Evolutionary conservation across 2,888 invertebrate genomes (phyloP), one percentile per base, ranked within the genome.

Genomic region (Dynastes maya): DNA sequence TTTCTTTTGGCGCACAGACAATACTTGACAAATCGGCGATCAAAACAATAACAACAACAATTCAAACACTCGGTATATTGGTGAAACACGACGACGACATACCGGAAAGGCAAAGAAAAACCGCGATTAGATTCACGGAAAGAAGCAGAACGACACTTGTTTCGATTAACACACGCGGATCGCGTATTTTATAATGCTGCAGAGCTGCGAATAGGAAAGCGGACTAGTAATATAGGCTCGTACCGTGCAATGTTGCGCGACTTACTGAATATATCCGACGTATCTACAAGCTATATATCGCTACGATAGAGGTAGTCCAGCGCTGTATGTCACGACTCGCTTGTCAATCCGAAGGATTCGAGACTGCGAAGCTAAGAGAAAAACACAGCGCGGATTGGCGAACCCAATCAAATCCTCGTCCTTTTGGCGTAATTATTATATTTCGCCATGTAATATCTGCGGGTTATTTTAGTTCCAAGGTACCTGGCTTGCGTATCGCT

Each of bases 211-310:
- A 27, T 32, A 37, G 55, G 32, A 55, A 71, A 71, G 71, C 71
- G 71, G 55, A 55, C 71, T 55, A 70, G 22, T 55, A 71, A 11
- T n/a, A 40, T 72, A 72, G 16, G 40, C 45, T 61, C 11, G 29
- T 49, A 45, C 72, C 61, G 61, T 55, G n/a, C 72, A 45, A 22
- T 74, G 45, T 55, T 61, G 55, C 40, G 72, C 61, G 72, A 37
- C 32, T 61, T 74, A 74, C 72, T 74, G 72, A 63, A 27, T n/a
- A 37, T 58, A 5, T 37, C 63, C 22, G 13, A 2, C 51, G 68
- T 51, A 68, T 16, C 22, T 27, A 51, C 68, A 68, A 68, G 68
- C 13, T 74, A 74, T 74, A 74, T 74, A 61, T 61, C 49, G 61
- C 16, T 49, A 22, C 45, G 55, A 71, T 37, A 55, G 55, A 32